Evolutionary conservation across 2,113 vertebrate genomes (phyloP), one percentile per base, ranked within the genome.

Genomic region (Cynocephalus volans): DNA sequence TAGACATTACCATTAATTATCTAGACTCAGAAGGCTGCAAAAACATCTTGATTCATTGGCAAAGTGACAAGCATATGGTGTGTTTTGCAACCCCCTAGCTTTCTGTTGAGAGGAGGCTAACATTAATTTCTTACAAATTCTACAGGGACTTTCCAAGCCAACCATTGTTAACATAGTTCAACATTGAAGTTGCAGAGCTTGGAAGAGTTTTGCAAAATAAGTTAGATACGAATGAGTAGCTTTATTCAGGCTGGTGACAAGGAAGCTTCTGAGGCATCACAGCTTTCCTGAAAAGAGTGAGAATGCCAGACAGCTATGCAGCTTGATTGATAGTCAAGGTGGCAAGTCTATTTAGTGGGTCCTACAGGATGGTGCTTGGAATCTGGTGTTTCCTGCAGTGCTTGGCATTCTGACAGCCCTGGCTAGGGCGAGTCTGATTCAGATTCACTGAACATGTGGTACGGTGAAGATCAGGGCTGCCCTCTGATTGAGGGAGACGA

Each of bases 21-120:
- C 98, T 98, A 99, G 98, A 98, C 98, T 98, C 98, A 98, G 98
- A 99, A 99, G 98, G 96, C 98, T 98, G 98, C 96, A 98, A 98
- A 98, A 99, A 98, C 98, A 99, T 99, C 98, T 99, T 99, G 99
- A 99, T 99, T 99, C 99, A 99, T 98, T 99, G 98, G 98, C 98
- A 99, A 99, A 98, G 98, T 99, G 99, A 99, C 98, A 99, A 99
- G 98, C 99, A 99, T 99, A 99, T 99, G 98, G 99, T 97, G 97
- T 98, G 95, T 98, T 99, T 98, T 99, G 98, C 98, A 99, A 98
- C 98, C 96, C 98, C 97, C 97, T 96, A 94, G 98, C 96, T 98
- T 99, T 99, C 98, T 98, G 98, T 98, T 98, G 98, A 98, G 98
- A 98, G 96, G 97, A 98, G 97, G 95, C 98, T 98, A 98, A 98